Percentiles rank a stretch among this genome's conserved stretches.
phyloP scores from a whole-genome alignment of 2,113 vertebrate species.

The Centrocercus urophasianus region DNA sequence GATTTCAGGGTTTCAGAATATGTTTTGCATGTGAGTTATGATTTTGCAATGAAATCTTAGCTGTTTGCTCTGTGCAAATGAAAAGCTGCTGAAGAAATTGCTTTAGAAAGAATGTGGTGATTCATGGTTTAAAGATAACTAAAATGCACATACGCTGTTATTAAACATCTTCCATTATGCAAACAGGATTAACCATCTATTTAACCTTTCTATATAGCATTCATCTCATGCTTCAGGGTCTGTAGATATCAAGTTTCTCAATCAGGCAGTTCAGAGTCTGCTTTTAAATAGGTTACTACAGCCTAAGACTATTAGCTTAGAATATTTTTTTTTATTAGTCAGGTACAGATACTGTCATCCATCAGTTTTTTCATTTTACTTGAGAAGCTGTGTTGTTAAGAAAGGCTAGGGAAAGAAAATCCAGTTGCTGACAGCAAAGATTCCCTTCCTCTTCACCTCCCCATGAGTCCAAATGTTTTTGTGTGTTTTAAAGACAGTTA shows the following conservation, averaged over 20 bases:
- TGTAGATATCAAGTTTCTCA: background rate
- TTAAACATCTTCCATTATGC: background rate
- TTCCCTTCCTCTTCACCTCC: background rate
- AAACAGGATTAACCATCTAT: background rate
- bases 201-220: background rate
- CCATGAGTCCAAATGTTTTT: background rate
- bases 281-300: background rate
- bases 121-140: background rate
- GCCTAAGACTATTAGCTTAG: background rate
- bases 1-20: background rate
- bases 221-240: background rate
- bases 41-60: background rate
- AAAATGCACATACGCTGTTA: background rate
- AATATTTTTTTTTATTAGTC: background rate
- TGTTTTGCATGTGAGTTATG: background rate
- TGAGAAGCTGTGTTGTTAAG: background rate
- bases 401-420: background rate
- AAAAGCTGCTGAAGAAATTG: background rate
- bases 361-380: background rate
- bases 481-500: background rate
- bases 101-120: background rate
- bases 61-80: background rate
- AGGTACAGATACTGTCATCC: background rate
- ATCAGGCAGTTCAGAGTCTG: background rate
- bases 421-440: background rate